phyloP scores from a whole-genome alignment of 2,797 vertebrate species.

The Pseudopleuronectes americanus region DNA sequence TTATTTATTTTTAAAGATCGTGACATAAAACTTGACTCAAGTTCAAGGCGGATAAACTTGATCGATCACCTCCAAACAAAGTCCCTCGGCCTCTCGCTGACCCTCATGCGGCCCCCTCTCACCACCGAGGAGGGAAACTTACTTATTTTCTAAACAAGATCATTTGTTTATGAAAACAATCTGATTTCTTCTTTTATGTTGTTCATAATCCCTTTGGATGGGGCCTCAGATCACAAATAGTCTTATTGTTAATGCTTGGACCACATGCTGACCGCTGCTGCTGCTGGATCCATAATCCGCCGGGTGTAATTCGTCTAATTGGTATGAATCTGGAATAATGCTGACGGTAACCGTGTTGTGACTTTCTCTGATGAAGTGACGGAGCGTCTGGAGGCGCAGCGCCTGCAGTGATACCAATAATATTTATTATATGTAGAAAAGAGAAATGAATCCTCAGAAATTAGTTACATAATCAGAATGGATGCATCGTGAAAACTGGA shows the following conservation, averaged over 20 bases:
- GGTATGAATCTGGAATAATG: slow-evolving; percentile 8
- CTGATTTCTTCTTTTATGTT: background rate
- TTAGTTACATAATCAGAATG: background rate
- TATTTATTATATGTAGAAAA: background rate
- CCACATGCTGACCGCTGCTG: slow-evolving; percentile 19
- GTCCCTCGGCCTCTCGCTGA: slow-evolving; percentile 71
- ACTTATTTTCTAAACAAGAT: slow-evolving; percentile 45
- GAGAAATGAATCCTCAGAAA: background rate
- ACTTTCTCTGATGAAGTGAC: background rate
- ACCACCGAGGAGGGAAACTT: slow-evolving; percentile 30
- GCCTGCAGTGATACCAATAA: background rate
- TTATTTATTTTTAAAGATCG: background rate
- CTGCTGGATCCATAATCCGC: slow-evolving; percentile 18
- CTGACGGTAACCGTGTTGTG: slow-evolving; percentile 4
- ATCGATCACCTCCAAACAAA: slow-evolving; percentile 78
- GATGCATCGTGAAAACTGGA: too few species aligned
- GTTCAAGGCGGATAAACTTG: slow-evolving; percentile 68
- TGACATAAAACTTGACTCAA: slow-evolving; percentile 45
- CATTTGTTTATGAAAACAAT: slow-evolving; percentile 20
- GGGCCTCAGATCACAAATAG: background rate
- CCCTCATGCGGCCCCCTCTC: slow-evolving; percentile 57
- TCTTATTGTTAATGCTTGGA: slow-evolving; percentile 5
- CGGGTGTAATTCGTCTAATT: slow-evolving; percentile 14
- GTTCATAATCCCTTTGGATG: background rate
- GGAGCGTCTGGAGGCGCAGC: background rate